Base-by-base conservation (phyloP, 2,888 invertebrate genomes). In the Carabus problematicus region DNA sequence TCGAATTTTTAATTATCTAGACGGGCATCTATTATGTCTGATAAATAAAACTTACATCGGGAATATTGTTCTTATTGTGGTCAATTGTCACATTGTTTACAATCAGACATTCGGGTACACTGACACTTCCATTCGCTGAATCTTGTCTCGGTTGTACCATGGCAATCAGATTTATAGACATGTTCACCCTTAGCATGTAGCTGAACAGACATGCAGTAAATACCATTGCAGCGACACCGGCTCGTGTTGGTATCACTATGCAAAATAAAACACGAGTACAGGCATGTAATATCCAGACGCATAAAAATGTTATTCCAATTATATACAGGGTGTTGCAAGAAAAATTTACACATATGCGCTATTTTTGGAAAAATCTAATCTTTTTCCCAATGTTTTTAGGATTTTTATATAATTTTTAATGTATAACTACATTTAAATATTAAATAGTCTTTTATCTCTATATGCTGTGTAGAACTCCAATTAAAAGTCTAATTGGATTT, bases 181-280 rank as follows among this genome's bases (percentile, higher is more conserved):
- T 88, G 78, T 92, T 92, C 1, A 91, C 88, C 61, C 91, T 85
- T 72, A 90, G 84, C 88, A 91, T 90, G 81, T 92, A 92, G 12
- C 86, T 85, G 73, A 89, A 85, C 82, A 91, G 88, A 74, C 90
- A 91, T 72, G 89, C 87, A 70, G 90, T 88, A 78, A 92, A 91
- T 73, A 91, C 80, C 91, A 92, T 91, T 49, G 90, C 72, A 54
- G 86, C 90, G 41, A 88, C 80, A 70, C 84, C 75, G 8, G 84
- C 77, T 58, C 88, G 81, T 69, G 82, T 82, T n/a, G 88, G 86
- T 52, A 87, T 3, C 29, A 29, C 29, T 29, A 6, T 29, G 6
- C 3, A 29, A 29, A 29, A 29, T 29, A 3, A 29, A 29, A 29
- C 29, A 29, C 29, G 29, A 29, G 2, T 3, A 29, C 6, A 29